phyloP scores from a whole-genome alignment of 2,113 vertebrate species.

The Indri indri region DNA sequence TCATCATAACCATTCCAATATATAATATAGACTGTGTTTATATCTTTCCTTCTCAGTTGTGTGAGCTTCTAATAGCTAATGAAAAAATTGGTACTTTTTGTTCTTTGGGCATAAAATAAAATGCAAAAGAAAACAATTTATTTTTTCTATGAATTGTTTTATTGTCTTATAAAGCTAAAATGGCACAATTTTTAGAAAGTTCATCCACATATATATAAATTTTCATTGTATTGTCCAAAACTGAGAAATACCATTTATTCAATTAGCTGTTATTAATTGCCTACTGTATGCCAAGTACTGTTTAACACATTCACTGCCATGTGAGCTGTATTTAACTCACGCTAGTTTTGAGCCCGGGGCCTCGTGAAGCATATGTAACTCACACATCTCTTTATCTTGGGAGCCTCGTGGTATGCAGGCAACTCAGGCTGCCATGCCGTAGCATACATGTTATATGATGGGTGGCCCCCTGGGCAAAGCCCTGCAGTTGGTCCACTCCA shows the following conservation, averaged over 20 bases:
- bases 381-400: too few species aligned
- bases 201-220: background rate
- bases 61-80: background rate
- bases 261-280: background rate
- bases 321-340: too few species aligned
- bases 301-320: background rate
- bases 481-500: too few species aligned
- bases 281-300: background rate
- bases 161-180: background rate
- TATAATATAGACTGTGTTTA: background rate
- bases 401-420: too few species aligned
- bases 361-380: too few species aligned
- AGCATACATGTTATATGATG: too few species aligned
- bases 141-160: background rate
- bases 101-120: conserved; percentile 20
- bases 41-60: background rate
- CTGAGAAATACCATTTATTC: background rate
- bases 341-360: too few species aligned
- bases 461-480: too few species aligned
- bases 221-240: background rate
- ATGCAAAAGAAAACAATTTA: background rate
- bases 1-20: background rate
- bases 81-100: background rate
- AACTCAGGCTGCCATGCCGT: too few species aligned
- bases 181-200: background rate